phyloP scores from a whole-genome alignment of 2,888 invertebrate genomes.

The Spodoptera littoralis region DNA sequence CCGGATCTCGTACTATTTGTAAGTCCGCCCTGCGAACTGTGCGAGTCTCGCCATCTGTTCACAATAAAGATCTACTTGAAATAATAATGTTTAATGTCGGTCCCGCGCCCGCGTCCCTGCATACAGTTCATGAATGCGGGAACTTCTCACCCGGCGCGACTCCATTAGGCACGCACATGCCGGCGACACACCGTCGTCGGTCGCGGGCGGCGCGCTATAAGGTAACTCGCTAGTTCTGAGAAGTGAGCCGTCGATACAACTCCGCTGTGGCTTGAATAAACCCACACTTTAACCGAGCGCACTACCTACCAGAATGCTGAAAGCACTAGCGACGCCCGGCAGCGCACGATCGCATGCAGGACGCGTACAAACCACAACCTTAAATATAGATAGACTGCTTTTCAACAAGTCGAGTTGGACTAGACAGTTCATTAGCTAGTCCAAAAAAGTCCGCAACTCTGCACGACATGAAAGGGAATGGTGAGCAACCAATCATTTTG shows the following conservation, averaged over 20 bases:
- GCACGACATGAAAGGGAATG: slow-evolving; percentile 40
- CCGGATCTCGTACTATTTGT: too few relatives aligned
- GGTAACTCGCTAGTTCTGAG: slow-evolving; percentile 38
- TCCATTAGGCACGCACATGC: slow-evolving; percentile 36
- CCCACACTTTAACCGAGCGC: slow-evolving; percentile 42
- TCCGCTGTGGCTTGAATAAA: slow-evolving; percentile 35
- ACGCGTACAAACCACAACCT: slow-evolving; percentile 34
- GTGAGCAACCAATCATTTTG: slow-evolving; percentile 44
- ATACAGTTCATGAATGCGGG: slow-evolving; percentile 5
- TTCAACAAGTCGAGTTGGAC: slow-evolving; percentile 30
- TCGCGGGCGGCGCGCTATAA: slow-evolving; percentile 31
- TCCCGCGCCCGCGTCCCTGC: slow-evolving; percentile 1
- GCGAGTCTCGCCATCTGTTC: slow-evolving; percentile 19
- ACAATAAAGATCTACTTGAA: too few relatives aligned
- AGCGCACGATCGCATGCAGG: slow-evolving; percentile 38
- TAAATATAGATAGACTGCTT: slow-evolving; percentile 45
- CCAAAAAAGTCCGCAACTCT: slow-evolving; percentile 51
- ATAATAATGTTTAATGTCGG: too few relatives aligned
- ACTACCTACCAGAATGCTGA: slow-evolving; percentile 23
- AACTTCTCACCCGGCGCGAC: slow-evolving; percentile 16
- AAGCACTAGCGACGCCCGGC: neutral
- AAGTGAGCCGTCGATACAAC: slow-evolving; percentile 41
- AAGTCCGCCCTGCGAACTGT: slow-evolving; percentile 19
- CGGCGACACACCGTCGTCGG: slow-evolving; percentile 6
- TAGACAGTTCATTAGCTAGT: slow-evolving; percentile 46